Base-by-base conservation (phyloP, 1,140 invertebrate genomes). In the Drosophila tristis region DNA sequence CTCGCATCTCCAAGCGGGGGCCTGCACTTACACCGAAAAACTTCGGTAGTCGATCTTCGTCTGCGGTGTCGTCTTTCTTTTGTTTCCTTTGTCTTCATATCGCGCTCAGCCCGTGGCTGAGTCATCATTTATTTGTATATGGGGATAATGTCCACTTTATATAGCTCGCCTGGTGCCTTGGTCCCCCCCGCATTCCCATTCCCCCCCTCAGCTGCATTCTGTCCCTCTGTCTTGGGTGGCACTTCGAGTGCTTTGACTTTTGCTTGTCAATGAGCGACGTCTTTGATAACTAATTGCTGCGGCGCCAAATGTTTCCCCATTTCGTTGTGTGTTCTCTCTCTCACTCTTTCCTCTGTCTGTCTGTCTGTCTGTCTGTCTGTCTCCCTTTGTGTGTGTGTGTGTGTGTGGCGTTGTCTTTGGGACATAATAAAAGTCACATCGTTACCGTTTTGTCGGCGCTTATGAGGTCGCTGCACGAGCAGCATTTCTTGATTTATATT, bases 251-350 rank as follows among this genome's bases (percentile, higher is more conserved):
- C 84, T 82, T 84, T 89, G 84, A 89, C 84, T 89, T 89, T 73
- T 80, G 84, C 76, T 89, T 89, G 84, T 89, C 84, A 89, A 89
- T 84, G 84, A 59, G 73, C 84, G 84, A 84, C 76, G 84, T 80
- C 84, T 80, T 89, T 80, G 84, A 89, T 89, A 89, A 89, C 84
- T 89, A 89, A 89, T 89, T 89, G 84, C 84, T 72, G 51, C 84
- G 84, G 84, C 84, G 84, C 84, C 84, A 89, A 89, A 89, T 89
- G 79, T 76, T 82, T 87, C 66, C 11, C 65, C 58, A 55, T 64
- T 64, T 61, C 53, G 50, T 64, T 56, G 63, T 50, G 29, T 53
- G 26, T 57, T 25, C 50, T 43, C 48, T 54, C 50, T 29, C 31
- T 68, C 48, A 63, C 48, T 20, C 20, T 50, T 13, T 47, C 31